phyloP scores from a whole-genome alignment of 2,888 invertebrate genomes.

The Clitarchus hookeri region DNA sequence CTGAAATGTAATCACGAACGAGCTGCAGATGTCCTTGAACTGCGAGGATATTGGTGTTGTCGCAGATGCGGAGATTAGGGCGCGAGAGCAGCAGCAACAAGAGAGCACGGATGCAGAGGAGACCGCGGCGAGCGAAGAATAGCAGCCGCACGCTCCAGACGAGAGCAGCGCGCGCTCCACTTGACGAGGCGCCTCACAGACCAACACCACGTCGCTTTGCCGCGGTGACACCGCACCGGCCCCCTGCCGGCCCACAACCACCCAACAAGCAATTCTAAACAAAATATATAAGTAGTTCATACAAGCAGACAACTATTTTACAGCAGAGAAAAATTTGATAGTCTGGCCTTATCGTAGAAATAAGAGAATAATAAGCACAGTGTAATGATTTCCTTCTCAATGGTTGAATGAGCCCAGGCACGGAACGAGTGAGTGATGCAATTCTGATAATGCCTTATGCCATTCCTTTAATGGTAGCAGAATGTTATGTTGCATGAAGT shows the following conservation, averaged over 20 bases:
- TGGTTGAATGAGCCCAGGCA: not conserved
- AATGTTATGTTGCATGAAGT: not conserved
- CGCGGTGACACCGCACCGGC: not conserved
- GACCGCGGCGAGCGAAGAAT: slow-evolving; percentile 31
- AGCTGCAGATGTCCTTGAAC: no score
- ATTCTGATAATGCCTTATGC: not conserved
- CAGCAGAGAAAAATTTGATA: slow-evolving; percentile 20
- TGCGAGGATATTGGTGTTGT: no score
- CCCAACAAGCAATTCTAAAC: slow-evolving; percentile 30
- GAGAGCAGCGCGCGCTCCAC: not conserved
- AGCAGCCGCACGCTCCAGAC: slow-evolving; percentile 24
- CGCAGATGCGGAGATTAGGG: slow-evolving; percentile 40
- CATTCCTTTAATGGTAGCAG: not conserved
- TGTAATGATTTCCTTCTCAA: not conserved
- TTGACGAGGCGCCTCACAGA: no score
- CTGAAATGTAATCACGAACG: no score
- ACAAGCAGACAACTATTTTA: slow-evolving; percentile 20
- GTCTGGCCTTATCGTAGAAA: slow-evolving; percentile 30
- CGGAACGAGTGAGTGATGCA: not conserved
- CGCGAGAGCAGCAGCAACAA: slow-evolving; percentile 35
- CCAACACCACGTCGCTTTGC: not conserved
- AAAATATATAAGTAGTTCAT: not conserved
- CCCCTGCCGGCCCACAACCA: not conserved
- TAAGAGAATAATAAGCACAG: not conserved
- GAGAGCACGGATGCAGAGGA: slow-evolving; percentile 33